Conservation (phyloP, 2,888 invertebrate species). For the Laspeyria flexula region DNA sequence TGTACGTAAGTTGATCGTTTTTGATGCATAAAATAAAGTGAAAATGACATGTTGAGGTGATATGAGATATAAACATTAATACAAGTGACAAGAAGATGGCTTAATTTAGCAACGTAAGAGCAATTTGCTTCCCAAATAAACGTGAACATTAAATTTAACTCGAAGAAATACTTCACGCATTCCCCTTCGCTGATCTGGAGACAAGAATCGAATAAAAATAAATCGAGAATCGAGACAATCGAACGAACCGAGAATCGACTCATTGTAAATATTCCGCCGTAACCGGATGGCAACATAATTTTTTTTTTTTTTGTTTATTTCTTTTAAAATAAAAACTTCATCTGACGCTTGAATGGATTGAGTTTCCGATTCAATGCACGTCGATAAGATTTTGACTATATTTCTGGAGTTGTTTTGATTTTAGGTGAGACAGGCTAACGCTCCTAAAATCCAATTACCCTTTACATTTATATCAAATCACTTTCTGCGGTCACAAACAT, state of each 20-base stretch:
- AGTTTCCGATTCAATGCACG: conserved; percentile 38
- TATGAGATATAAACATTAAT: conserved; percentile 29
- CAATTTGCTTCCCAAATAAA: conserved; percentile 41
- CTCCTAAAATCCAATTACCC: too few relatives aligned
- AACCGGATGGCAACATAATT: conserved; percentile 49
- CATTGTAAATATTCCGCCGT: conserved; percentile 56
- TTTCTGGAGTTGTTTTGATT: conserved; percentile 19
- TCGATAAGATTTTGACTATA: conserved; percentile 28
- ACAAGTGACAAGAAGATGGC: conserved; percentile 37
- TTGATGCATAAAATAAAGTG: conserved; percentile 23
- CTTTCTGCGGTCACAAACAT: too few relatives aligned
- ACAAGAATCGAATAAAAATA: conserved; percentile 65
- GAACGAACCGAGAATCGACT: conserved; percentile 49
- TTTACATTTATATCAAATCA: too few relatives aligned
- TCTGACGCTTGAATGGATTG: conserved; percentile 45
- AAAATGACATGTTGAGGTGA: conserved; percentile 14
- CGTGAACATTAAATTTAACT: conserved; percentile 46
- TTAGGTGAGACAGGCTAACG: conserved; percentile 7
- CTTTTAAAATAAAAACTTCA: conserved; percentile 36
- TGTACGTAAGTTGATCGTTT: not conserved
- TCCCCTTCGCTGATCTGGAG: conserved; percentile 50
- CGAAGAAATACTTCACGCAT: conserved; percentile 55
- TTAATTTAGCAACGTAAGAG: conserved; percentile 39
- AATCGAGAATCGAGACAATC: conserved; percentile 71
- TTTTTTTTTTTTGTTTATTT: conserved; percentile 40